Base-by-base conservation (phyloP, 2,888 invertebrate species). In the Sympetrum striolatum region DNA sequence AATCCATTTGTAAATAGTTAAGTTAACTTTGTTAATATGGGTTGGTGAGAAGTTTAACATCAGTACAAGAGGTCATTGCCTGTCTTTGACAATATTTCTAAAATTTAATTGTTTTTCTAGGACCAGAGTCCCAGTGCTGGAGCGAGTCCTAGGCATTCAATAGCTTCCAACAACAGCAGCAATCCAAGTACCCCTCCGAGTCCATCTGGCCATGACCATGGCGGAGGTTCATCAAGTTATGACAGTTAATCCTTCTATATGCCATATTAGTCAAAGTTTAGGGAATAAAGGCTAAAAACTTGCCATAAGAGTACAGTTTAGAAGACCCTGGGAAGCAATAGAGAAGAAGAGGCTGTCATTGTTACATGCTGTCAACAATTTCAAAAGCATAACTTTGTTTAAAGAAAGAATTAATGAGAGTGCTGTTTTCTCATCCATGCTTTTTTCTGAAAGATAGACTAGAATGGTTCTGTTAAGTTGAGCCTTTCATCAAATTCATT, bases 141-240 rank as follows among this genome's bases (percentile, higher is more conserved):
- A 60, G 86, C 86, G 91, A 96, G 96, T 93, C 96, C 96, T 80
- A 95, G 96, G 91, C 96, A 96, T 93, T 96, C 96, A 91, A 95
- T 96, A 93, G 96, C 96, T 91, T 96, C 96, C 91, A 96, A 96
- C 94, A 96, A 96, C 93, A 96, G 96, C 94, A 96, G 96, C 92
- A 96, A 96, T 94, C 95, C 96, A 92, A 96, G 96, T 92, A 96
- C 96, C 82, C 96, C 96, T 90, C 96, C 96, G 86, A 96, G 96
- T 93, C 96, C 96, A 91, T 81, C 90, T 22, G 95, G 96, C 92
- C 95, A 96, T 91, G 96, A 96, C 93, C 90, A 92, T 91, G 90
- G 81, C 25, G 96, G 96, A 92, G 95, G 95, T 92, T 96, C 96
- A 92, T 96, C 96, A 90, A 96, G 96, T 93, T 96, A 96, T 92